Conservation (phyloP, 1,140 invertebrate genomes). For the Drosophila takahashii region DNA sequence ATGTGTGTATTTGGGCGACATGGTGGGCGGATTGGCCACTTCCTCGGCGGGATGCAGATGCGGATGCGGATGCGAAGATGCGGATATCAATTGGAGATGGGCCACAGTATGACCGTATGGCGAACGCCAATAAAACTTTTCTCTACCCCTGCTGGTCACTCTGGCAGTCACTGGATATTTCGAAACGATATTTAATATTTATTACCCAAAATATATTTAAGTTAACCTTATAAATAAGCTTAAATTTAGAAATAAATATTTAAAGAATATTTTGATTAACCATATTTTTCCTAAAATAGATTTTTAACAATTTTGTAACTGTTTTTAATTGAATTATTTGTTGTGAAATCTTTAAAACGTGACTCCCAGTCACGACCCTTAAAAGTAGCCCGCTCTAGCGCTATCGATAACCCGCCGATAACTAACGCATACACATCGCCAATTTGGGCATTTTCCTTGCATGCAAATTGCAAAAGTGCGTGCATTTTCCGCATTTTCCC, state of each 20-base stretch:
- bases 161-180: neutral
- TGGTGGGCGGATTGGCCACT: slow-evolving; percentile 33
- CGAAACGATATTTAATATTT: too few relatives aligned
- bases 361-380: neutral
- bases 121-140: neutral
- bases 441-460: slow-evolving; percentile 34
- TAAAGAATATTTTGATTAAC: too few relatives aligned
- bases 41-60: slow-evolving; percentile 10
- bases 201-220: too few relatives aligned
- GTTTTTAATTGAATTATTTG: too few relatives aligned
- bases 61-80: slow-evolving; percentile 18
- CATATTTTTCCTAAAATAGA: too few relatives aligned
- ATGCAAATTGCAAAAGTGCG: slow-evolving; percentile 22
- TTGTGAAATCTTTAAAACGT: neutral
- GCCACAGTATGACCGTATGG: slow-evolving; percentile 12
- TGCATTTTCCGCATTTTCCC: slow-evolving; percentile 17
- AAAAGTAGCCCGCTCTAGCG: neutral
- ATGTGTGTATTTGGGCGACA: slow-evolving; percentile 76
- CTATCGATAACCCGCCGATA: slow-evolving; percentile 2
- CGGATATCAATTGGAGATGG: slow-evolving; percentile 25
- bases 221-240: too few relatives aligned
- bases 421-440: slow-evolving; percentile 39
- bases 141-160: neutral
- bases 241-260: neutral
- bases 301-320: too few relatives aligned